A percentile compares a stretch with the other conserved stretches of the same genome.
Evolutionary conservation across 2,888 invertebrate genomes (phyloP).

Genomic region (Latheticus oryzae): DNA sequence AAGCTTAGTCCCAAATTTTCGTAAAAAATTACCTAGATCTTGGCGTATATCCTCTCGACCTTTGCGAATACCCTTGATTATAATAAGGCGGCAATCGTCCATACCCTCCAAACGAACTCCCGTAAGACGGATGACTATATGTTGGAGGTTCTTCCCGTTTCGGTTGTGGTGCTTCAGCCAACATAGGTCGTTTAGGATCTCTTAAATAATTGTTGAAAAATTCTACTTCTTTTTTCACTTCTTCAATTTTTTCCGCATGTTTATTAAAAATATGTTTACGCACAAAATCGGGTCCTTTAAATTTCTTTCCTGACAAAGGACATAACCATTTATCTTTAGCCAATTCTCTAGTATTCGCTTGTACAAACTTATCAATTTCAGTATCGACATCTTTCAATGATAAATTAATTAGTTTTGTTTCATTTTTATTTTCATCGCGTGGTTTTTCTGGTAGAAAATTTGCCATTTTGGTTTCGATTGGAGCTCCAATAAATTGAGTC

Average conservation of each 20-base stretch:
- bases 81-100: slow-evolving; percentile 68
- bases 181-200: slow-evolving; percentile 94
- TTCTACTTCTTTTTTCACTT: slow-evolving; percentile 95
- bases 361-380: slow-evolving; percentile 94
- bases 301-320: slow-evolving; percentile 98
- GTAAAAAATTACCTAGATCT: slow-evolving; percentile 55
- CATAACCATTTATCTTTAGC: slow-evolving; percentile 99
- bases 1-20: too few species aligned
- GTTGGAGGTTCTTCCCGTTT: slow-evolving; percentile 66
- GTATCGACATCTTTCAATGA: slow-evolving; percentile 69
- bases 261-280: slow-evolving; percentile 98
- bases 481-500: slow-evolving; percentile 80
- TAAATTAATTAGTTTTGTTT: slow-evolving; percentile 60
- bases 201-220: slow-evolving; percentile 97
- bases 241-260: slow-evolving; percentile 95
- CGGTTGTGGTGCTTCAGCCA: slow-evolving; percentile 82
- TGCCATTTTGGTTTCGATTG: slow-evolving; percentile 91
- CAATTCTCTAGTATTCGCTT: slow-evolving; percentile 95
- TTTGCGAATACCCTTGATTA: slow-evolving; percentile 64
- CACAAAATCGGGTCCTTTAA: slow-evolving; percentile 98
- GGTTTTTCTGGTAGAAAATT: slow-evolving; percentile 86
- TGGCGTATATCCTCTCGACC: slow-evolving; percentile 60
- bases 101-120: slow-evolving; percentile 56
- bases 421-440: slow-evolving; percentile 75
- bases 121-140: slow-evolving; percentile 64